Evolutionary conservation across 2,797 vertebrate genomes (phyloP).

Genomic region (Rhynchotus rufescens): DNA sequence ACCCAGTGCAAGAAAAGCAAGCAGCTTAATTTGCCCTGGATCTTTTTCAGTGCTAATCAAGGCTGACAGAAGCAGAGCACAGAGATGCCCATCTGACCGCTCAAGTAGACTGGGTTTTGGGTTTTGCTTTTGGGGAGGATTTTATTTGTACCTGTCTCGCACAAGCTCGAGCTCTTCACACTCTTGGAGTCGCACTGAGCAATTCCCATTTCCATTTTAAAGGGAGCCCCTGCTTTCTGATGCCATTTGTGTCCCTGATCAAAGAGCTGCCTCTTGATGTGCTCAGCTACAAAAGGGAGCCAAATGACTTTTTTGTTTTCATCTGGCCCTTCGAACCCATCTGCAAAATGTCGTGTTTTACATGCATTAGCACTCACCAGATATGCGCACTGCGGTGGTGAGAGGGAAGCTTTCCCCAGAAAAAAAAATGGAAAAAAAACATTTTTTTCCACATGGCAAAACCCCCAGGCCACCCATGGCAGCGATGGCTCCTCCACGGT

Average conservation of each 20-base stretch:
- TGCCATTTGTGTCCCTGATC: background rate
- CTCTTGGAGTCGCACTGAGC: accelerated
- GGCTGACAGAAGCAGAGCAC: background rate
- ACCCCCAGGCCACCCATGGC: background rate
- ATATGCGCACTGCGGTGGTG: background rate
- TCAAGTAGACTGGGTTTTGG: background rate
- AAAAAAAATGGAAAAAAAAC: background rate
- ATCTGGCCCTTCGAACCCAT: background rate
- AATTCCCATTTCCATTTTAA: background rate
- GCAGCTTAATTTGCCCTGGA: background rate
- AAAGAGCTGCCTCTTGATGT: background rate
- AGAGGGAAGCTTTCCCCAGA: background rate
- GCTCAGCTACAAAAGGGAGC: background rate
- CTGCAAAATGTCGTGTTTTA: background rate
- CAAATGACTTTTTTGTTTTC: background rate
- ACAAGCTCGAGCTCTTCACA: background rate
- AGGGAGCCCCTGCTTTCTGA: background rate
- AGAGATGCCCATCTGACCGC: background rate
- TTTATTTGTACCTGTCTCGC: background rate
- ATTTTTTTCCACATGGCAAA: background rate
- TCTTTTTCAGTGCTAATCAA: background rate
- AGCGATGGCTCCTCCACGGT: background rate
- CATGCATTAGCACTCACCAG: background rate
- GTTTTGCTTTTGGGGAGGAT: background rate
- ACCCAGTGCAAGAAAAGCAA: background rate